phyloP scores from a whole-genome alignment of 2,888 invertebrate species.

The Labia minor region DNA sequence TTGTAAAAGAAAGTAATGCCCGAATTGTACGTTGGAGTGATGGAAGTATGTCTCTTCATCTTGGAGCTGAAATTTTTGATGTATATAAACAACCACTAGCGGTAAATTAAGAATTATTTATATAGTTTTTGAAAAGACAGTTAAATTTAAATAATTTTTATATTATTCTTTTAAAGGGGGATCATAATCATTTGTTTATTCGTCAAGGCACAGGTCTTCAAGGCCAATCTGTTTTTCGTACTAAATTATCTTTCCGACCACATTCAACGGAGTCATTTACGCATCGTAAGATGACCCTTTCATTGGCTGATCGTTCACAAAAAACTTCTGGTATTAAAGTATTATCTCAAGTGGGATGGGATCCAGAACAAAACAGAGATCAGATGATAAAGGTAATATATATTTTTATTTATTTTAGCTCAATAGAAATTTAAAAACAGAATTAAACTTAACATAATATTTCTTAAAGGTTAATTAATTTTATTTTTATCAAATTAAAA shows the following conservation, averaged over 20 bases:
- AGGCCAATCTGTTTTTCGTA: conserved; percentile 93
- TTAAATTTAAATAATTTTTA: neutral
- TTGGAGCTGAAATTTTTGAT: conserved; percentile 96
- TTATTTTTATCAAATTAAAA: conserved; percentile 16
- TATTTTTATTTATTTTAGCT: conserved; percentile 22
- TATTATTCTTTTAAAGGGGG: conserved; percentile 45
- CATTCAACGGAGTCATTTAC: conserved; percentile 99
- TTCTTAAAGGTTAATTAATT: conserved; percentile 15
- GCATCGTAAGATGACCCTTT: conserved; percentile 97
- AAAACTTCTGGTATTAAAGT: conserved; percentile 94
- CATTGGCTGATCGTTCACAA: conserved; percentile 86
- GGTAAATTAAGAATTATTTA: conserved; percentile 35
- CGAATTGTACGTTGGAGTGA: conserved; percentile 96
- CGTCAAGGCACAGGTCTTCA: conserved; percentile 96
- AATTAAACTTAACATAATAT: conserved; percentile 19
- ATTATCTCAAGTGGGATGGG: conserved; percentile 81
- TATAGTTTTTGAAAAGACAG: neutral
- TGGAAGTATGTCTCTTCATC: conserved; percentile 90
- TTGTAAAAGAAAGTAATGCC: conserved; percentile 84
- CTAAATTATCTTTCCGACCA: conserved; percentile 93
- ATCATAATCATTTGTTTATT: conserved; percentile 95
- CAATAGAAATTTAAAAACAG: conserved; percentile 13
- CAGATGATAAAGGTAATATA: conserved; percentile 72
- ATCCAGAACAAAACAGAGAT: conserved; percentile 86
- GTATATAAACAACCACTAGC: conserved; percentile 87